Base-by-base conservation (phyloP, 1,140 invertebrate genomes). In the Latrodectus geometricus region DNA sequence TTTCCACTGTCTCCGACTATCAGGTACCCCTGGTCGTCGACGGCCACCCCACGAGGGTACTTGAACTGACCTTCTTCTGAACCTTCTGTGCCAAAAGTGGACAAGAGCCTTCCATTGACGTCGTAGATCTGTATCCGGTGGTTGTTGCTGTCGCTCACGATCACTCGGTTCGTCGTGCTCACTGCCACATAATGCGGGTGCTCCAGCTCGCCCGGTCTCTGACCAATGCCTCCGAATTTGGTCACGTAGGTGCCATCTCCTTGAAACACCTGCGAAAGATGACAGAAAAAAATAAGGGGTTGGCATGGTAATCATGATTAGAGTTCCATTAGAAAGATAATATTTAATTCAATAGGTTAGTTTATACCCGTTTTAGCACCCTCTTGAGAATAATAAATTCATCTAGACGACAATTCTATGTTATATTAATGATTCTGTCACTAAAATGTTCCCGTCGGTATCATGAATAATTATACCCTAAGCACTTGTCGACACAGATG, bases 181-280 rank as follows among this genome's bases (percentile, higher is more conserved):
- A 99, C 97, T 20, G 97, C 97, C 89, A 99, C 97, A 92, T 99
- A 99, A 90, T 98, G 97, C 12, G 98, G 98, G 92, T 98, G 97
- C 90, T 98, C 97, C 87, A 99, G 92, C 90, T 98, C 97, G n/a
- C 97, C 97, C 73, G 95, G 93, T 89, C 95, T 95, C 89, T 93
- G 95, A 65, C 98, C 98, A 89, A 95, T 95, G 12, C 94, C 93
- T 69, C 98, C 98, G 91, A 99, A 99, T 92, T 98, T 98, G 80
- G 97, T 96, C 88, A 99, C 97, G 91, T 98, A 99, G 35, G 96
- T 97, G 70, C 98, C 98, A 91, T 99, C 97, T 81, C 97, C 97
- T 92, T 99, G 97, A 94, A 99, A 99, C 88, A 99, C 97, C 95
- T 98, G 92, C 66, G 92, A 78, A 9, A 54, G 9, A 9, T 11